Conservation (phyloP, 2,888 invertebrate genomes). For the Pegoplata infirma region DNA sequence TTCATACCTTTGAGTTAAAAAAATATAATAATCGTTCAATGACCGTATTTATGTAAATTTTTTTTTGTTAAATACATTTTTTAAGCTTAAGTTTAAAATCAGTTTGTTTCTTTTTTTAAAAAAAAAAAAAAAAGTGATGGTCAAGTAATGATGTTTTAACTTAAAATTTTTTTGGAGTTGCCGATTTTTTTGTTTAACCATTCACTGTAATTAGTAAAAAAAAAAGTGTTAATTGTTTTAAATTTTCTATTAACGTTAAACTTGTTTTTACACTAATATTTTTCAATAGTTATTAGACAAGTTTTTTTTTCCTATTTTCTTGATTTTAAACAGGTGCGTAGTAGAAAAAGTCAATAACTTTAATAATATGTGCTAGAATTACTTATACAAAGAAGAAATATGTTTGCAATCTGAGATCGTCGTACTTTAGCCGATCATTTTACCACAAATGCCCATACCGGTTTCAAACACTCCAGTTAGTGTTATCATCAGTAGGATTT, state of each 20-base stretch:
- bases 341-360: too few relatives aligned
- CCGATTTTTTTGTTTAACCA: constrained; percentile 28
- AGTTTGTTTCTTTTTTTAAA: neutral
- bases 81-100: neutral
- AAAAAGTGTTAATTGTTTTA: constrained; percentile 48
- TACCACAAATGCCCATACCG: too few relatives aligned
- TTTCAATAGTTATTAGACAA: neutral
- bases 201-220: constrained; percentile 43
- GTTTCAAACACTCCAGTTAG: too few relatives aligned
- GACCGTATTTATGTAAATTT: constrained; percentile 33
- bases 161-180: constrained; percentile 6
- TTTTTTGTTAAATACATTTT: neutral
- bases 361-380: too few relatives aligned
- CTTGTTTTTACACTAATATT: neutral
- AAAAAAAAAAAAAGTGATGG: constrained; percentile 10
- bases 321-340: neutral
- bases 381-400: too few relatives aligned
- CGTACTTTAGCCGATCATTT: too few relatives aligned
- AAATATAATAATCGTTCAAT: constrained; percentile 45
- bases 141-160: constrained; percentile 36
- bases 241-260: constrained; percentile 14
- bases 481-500: too few relatives aligned
- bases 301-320: neutral
- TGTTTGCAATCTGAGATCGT: too few relatives aligned
- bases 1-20: constrained; percentile 14